Evolutionary conservation across 2,888 invertebrate genomes (phyloP).

Genomic region (Geotrupes spiniger): DNA sequence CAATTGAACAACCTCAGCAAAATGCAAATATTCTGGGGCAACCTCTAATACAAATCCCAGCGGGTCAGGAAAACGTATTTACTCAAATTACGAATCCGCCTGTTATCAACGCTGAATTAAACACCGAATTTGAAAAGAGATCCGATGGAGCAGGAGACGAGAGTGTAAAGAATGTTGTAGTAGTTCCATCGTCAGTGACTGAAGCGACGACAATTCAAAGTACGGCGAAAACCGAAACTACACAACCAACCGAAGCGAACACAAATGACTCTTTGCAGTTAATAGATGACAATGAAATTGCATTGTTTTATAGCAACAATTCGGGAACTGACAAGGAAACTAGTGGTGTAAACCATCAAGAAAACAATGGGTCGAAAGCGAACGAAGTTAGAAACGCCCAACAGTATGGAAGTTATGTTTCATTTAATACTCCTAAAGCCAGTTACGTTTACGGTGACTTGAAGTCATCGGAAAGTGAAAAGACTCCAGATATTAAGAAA

Average conservation of each 20-base stretch:
- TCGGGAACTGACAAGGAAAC: constrained; percentile 24
- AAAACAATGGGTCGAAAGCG: constrained; percentile 22
- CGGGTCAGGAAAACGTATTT: constrained; percentile 28
- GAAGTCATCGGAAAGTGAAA: constrained; percentile 9
- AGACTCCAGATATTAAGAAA: constrained; percentile 1
- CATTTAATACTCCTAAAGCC: constrained; percentile 36
- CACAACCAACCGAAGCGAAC: constrained; percentile 5
- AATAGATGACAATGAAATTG: constrained; percentile 59
- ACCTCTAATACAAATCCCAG: constrained; percentile 37
- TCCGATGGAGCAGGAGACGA: constrained; percentile 50
- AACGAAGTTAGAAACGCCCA: constrained; percentile 34
- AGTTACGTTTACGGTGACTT: constrained; percentile 34
- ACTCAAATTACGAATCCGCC: constrained; percentile 15
- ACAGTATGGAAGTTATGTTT: constrained; percentile 40
- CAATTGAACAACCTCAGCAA: constrained; percentile 69
- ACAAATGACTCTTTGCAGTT: constrained; percentile 41
- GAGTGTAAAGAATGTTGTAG: constrained; percentile 50
- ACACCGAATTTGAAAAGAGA: constrained; percentile 9
- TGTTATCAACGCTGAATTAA: constrained; percentile 21
- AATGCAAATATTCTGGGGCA: constrained; percentile 33
- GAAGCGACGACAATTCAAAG: constrained; percentile 12
- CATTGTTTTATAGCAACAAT: constrained; percentile 54
- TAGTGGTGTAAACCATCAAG: constrained; percentile 17
- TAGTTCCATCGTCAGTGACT: constrained; percentile 46
- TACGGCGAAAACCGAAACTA: constrained; percentile 11